Evolutionary conservation across 2,888 invertebrate species (phyloP), one percentile per base, ranked within the genome.

Genomic region (Cephus rjabovi): DNA sequence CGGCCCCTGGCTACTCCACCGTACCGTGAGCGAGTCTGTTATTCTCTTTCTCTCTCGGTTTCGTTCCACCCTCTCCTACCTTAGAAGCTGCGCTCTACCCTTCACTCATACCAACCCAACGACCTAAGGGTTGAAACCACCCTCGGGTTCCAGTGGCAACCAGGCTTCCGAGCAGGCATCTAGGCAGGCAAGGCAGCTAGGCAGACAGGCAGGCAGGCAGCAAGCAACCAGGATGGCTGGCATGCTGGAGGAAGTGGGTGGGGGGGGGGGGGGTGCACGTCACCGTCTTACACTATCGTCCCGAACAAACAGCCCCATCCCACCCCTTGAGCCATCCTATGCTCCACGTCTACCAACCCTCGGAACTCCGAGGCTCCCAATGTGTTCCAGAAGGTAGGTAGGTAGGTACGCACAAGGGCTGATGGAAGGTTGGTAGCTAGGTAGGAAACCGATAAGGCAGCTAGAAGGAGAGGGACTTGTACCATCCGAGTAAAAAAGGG

Each of bases 251-350:
- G 85, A 85, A 86, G 37, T 15, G 77, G 35, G 3, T 12, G 12
- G 12, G 35, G 35, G 3, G 12, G 11, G 0, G 2, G 35, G 90
- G 89, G 88, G 88, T 90, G 88, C 89, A 90, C 90, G 90, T 90
- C 90, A 91, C 90, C 91, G 89, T 90, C 91, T 90, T 91, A 89
- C 88, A 86, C 90, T 90, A 91, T 90, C 90, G 89, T 89, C 87
- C 89, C 90, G 90, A 90, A 90, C 91, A 91, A 91, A 91, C 89
- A 90, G 87, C 86, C 88, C 85, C 86, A 84, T 86, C 85, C 84
- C 81, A 86, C 82, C 82, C 85, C 86, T 86, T 86, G 84, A 85
- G 87, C 86, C 86, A 87, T 87, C 88, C 87, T 87, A 84, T 85
- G 83, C 82, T 85, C 84, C 83, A 82, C 82, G 83, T 84, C 82